A percentile compares a stretch with the other conserved stretches of the same genome.
Conservation (phyloP, 2,797 vertebrate species). For the Arnoldichthys spilopterus region DNA sequence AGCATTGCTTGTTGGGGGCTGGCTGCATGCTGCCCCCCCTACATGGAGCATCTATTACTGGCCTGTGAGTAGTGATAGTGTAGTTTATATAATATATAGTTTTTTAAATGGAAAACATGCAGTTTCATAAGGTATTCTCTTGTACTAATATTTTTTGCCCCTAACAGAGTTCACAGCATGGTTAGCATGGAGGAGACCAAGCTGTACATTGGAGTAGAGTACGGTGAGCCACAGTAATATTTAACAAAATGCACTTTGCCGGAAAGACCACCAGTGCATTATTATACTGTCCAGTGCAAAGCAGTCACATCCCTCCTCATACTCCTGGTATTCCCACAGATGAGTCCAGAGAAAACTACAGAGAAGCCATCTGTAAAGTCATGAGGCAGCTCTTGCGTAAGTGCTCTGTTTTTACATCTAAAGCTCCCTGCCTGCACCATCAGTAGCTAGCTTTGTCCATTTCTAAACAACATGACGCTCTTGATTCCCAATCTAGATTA, state of each 20-base stretch:
- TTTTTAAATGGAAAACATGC: neutral
- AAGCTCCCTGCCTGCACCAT: slow-evolving; percentile 32
- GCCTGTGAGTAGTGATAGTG: too few relatives aligned
- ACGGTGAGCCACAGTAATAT: slow-evolving; percentile 78
- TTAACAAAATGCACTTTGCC: neutral
- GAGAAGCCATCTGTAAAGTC: slow-evolving; percentile 89
- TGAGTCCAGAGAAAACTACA: slow-evolving; percentile 88
- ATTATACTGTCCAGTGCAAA: neutral
- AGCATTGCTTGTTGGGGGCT: slow-evolving; percentile 94
- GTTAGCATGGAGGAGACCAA: slow-evolving; percentile 91
- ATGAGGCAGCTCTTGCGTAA: slow-evolving; percentile 93
- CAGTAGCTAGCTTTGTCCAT: neutral
- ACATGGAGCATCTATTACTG: slow-evolving; percentile 85
- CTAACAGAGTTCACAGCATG: slow-evolving; percentile 86
- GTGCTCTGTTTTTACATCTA: slow-evolving; percentile 66
- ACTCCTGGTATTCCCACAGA: slow-evolving; percentile 75
- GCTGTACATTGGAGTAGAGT: slow-evolving; percentile 87
- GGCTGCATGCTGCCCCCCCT: slow-evolving; percentile 91
- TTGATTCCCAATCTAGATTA: slow-evolving; percentile 78
- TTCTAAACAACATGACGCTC: neutral
- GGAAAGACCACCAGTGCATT: neutral
- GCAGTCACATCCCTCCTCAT: slow-evolving; percentile 16
- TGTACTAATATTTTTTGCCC: slow-evolving; percentile 25
- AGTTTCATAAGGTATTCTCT: neutral
- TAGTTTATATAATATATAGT: too few relatives aligned